Percentiles rank a stretch among this genome's conserved stretches.
phyloP scores from a whole-genome alignment of 2,797 vertebrate genomes.

The Gymnothorax javanicus region DNA sequence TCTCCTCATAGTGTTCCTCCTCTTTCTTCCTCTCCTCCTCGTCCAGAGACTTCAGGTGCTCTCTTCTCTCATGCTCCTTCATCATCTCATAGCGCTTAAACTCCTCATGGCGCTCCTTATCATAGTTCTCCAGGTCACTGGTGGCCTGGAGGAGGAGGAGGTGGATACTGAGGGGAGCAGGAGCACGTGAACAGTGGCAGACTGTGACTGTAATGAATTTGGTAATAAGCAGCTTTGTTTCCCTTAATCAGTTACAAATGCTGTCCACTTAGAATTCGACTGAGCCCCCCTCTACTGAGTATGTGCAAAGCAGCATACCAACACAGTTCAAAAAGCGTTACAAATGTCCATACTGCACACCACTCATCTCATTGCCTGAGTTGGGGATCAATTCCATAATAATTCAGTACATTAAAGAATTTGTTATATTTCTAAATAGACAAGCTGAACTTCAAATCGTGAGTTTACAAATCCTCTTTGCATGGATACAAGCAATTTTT shows the following conservation, averaged over 20 bases:
- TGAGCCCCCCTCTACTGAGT: neutral
- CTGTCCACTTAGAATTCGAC: neutral
- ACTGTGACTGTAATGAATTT: neutral
- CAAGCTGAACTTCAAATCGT: too few relatives aligned
- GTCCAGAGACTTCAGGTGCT: conserved; percentile 81
- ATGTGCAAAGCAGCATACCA: neutral
- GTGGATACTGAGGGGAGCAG: neutral
- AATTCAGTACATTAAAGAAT: too few relatives aligned
- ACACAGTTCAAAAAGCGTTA: neutral
- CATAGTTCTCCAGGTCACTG: conserved; percentile 86
- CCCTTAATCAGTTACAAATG: neutral
- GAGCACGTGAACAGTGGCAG: neutral
- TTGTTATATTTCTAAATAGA: too few relatives aligned
- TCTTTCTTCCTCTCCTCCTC: conserved; percentile 83
- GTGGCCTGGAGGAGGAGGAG: conserved; percentile 69
- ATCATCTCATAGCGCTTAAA: conserved; percentile 93
- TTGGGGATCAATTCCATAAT: too few relatives aligned
- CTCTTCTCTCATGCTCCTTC: conserved; percentile 89
- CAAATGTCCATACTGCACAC: neutral
- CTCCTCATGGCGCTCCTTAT: conserved; percentile 86
- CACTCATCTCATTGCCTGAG: too few relatives aligned
- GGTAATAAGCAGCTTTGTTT: neutral
- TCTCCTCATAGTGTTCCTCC: conserved; percentile 83
- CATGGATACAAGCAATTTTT: neutral
- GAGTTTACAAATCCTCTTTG: neutral